phyloP scores from a whole-genome alignment of 2,797 vertebrate species.

The Apodemus agrarius region DNA sequence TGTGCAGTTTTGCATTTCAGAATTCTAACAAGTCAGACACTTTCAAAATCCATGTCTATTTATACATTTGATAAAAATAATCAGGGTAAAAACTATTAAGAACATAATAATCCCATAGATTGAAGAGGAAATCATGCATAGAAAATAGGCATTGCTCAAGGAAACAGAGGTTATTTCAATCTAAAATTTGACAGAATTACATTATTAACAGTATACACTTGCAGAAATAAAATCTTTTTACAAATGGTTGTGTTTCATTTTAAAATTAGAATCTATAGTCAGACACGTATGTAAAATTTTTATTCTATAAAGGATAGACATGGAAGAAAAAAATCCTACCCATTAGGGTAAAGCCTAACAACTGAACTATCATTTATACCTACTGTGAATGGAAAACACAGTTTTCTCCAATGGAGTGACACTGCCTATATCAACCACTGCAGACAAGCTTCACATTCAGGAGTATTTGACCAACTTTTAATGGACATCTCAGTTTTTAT shows the following conservation, averaged over 20 bases:
- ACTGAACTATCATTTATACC: background rate
- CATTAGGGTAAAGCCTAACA: background rate
- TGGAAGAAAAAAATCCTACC: background rate
- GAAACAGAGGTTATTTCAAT: background rate
- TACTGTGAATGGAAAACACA: background rate
- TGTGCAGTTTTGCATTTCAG: constrained; percentile 29
- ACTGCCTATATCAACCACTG: background rate
- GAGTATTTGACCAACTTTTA: background rate
- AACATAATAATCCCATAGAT: background rate
- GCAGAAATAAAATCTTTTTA: background rate
- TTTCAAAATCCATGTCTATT: background rate
- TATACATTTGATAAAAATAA: background rate
- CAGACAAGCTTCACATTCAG: background rate
- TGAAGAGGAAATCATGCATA: background rate
- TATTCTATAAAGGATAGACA: background rate
- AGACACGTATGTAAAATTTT: background rate
- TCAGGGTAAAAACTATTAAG: background rate
- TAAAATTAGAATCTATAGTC: background rate
- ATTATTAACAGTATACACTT: background rate
- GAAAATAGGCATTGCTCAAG: background rate
- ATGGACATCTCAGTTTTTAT: background rate
- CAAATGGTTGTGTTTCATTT: background rate
- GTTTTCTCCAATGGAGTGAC: background rate
- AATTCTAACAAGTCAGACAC: constrained; percentile 50
- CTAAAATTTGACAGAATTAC: background rate